Percentiles rank a stretch among this genome's conserved stretches.
Evolutionary conservation across 2,797 vertebrate species (phyloP).

Genomic region (Darevskia mixta): DNA sequence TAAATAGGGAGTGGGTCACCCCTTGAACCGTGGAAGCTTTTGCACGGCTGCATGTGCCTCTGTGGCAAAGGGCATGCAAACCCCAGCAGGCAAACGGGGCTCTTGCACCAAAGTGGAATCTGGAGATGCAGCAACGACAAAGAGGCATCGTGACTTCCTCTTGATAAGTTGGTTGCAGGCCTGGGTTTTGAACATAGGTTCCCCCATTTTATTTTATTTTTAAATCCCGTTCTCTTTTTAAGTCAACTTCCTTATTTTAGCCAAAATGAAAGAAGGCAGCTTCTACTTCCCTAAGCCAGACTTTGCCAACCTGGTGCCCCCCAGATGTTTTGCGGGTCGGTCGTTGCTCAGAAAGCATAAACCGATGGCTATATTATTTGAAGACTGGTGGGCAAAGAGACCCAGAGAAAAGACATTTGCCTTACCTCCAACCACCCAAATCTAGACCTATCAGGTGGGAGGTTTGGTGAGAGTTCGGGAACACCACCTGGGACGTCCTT

Average conservation of each 20-base stretch:
- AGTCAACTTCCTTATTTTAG: not conserved
- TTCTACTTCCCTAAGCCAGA: not conserved
- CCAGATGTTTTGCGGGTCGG: too few species aligned
- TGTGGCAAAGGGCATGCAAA: too few species aligned
- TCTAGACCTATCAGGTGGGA: not conserved
- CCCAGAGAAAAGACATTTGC: not conserved
- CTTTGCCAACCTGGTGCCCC: too few species aligned
- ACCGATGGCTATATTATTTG: too few species aligned
- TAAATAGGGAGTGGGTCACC: not conserved
- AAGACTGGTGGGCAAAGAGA: not conserved
- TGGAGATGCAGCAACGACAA: not conserved
- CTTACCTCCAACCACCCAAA: not conserved
- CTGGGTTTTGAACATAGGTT: not conserved
- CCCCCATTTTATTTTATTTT: too few species aligned
- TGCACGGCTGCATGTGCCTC: fast-evolving
- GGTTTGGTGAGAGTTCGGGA: not conserved
- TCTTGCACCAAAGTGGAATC: not conserved
- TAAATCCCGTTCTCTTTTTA: not conserved
- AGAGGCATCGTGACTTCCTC: not conserved
- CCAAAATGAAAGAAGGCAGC: not conserved
- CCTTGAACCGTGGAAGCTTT: not conserved
- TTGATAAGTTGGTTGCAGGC: not conserved
- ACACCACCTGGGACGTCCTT: too few species aligned
- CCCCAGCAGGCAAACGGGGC: too few species aligned
- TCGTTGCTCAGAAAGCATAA: too few species aligned